Evolutionary conservation across 2,888 invertebrate genomes (phyloP).

Genomic region (Leptogaster cylindrica): DNA sequence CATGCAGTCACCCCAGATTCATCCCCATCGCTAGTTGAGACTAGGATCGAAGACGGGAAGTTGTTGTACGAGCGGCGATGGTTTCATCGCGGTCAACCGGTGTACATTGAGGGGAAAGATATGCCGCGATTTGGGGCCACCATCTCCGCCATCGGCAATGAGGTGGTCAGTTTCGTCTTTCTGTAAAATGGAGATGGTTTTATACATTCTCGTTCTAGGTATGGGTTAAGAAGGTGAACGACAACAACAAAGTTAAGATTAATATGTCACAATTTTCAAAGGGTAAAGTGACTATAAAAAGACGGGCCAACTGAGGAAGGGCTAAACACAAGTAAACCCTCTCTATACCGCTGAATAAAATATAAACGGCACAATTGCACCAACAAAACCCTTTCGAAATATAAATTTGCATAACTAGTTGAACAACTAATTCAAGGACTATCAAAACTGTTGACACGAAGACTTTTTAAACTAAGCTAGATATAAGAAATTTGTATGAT

Average conservation of each 20-base stretch:
- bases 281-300: conserved; percentile 86
- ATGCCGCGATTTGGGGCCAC: conserved; percentile 84
- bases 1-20: conserved; percentile 58
- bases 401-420: too few species aligned
- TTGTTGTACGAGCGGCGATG: conserved; percentile 90
- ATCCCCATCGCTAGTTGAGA: conserved; percentile 69
- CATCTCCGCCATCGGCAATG: conserved; percentile 89
- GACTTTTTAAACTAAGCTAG: too few species aligned
- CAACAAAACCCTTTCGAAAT: too few species aligned
- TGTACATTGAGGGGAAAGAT: conserved; percentile 89
- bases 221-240: conserved; percentile 84
- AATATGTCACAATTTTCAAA: conserved; percentile 83
- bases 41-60: conserved; percentile 93
- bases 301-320: conserved; percentile 82
- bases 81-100: conserved; percentile 94
- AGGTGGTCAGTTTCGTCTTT: conserved; percentile 70
- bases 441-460: too few species aligned
- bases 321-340: too few species aligned
- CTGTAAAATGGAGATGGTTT: neutral
- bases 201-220: conserved; percentile 68
- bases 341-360: too few species aligned
- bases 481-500: too few species aligned
- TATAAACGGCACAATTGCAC: too few species aligned
- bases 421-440: too few species aligned
- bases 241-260: conserved; percentile 82